phyloP scores from a whole-genome alignment of 2,888 invertebrate species.

The Habroteleia sp. region DNA sequence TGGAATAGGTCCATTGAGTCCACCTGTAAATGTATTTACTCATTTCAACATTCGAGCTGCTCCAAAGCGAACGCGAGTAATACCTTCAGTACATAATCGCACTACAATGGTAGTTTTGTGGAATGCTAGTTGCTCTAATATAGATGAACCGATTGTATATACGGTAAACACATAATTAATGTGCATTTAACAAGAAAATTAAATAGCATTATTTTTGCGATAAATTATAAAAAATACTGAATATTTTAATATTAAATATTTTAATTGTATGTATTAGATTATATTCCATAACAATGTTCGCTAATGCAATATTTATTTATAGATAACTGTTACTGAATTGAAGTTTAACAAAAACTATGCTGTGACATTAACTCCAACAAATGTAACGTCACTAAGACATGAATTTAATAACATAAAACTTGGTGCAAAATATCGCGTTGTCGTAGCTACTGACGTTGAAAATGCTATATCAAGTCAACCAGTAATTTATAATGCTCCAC shows the following conservation, averaged over 20 bases:
- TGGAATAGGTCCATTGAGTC: constrained; percentile 86
- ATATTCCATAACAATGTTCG: no score
- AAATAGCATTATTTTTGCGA: no score
- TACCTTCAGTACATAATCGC: constrained; percentile 74
- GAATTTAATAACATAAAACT: constrained; percentile 82
- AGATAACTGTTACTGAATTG: constrained; percentile 83
- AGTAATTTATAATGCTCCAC: constrained; percentile 82
- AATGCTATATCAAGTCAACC: constrained; percentile 82
- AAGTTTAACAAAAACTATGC: constrained; percentile 80
- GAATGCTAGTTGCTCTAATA: constrained; percentile 86
- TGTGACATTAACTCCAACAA: constrained; percentile 82
- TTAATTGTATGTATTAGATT: no score
- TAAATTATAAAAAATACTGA: no score
- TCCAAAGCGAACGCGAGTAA: constrained; percentile 85
- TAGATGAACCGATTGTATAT: constrained; percentile 83
- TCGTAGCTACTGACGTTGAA: constrained; percentile 81
- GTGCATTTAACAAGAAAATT: no score
- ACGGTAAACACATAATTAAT: no score
- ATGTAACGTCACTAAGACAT: constrained; percentile 82
- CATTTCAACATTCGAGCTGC: constrained; percentile 85
- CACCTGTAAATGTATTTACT: constrained; percentile 83
- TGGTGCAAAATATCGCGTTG: constrained; percentile 83
- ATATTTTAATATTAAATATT: no score
- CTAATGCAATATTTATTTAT: no score
- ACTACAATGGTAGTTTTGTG: constrained; percentile 85